Conservation (phyloP, 1,140 invertebrate genomes). For the Drosophila ogumai region DNA sequence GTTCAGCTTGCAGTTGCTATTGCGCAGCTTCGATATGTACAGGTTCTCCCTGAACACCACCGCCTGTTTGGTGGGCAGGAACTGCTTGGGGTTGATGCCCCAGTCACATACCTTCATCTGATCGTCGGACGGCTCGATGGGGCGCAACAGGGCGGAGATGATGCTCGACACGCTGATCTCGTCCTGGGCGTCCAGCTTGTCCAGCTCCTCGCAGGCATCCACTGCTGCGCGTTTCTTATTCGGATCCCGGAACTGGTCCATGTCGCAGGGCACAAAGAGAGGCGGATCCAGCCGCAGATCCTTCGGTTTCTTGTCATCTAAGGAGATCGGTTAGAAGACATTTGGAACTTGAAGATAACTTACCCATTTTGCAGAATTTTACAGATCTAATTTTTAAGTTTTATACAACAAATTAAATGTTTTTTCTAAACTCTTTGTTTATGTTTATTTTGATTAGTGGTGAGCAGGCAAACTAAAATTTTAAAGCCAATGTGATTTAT, state of each 20-base stretch:
- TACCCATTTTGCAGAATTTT: slow-evolving; percentile 38
- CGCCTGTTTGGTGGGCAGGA: slow-evolving; percentile 63
- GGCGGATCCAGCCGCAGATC: slow-evolving; percentile 50
- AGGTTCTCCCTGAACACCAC: slow-evolving; percentile 69
- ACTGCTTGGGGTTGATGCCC: slow-evolving; percentile 65
- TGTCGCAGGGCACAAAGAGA: slow-evolving; percentile 59
- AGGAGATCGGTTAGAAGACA: background rate
- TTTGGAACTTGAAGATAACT: background rate
- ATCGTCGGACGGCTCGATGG: slow-evolving; percentile 61
- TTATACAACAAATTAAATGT: background rate
- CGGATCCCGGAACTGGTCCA: slow-evolving; percentile 38
- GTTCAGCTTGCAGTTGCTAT: slow-evolving; percentile 69
- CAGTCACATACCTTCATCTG: slow-evolving; percentile 57
- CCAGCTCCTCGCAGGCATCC: slow-evolving; percentile 52
- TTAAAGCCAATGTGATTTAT: background rate
- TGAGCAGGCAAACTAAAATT: background rate
- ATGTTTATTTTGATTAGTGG: background rate
- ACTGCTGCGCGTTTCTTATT: slow-evolving; percentile 12
- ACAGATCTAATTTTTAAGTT: slow-evolving; percentile 10
- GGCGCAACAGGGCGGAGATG: slow-evolving; percentile 60
- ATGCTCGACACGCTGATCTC: slow-evolving; percentile 81
- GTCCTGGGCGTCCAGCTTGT: slow-evolving; percentile 66
- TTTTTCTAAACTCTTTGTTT: background rate
- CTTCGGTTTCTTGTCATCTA: background rate
- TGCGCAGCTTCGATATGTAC: slow-evolving; percentile 64